Conservation (phyloP, 92 coral and sea anemone genomes). For the Heliopora coerulea region DNA sequence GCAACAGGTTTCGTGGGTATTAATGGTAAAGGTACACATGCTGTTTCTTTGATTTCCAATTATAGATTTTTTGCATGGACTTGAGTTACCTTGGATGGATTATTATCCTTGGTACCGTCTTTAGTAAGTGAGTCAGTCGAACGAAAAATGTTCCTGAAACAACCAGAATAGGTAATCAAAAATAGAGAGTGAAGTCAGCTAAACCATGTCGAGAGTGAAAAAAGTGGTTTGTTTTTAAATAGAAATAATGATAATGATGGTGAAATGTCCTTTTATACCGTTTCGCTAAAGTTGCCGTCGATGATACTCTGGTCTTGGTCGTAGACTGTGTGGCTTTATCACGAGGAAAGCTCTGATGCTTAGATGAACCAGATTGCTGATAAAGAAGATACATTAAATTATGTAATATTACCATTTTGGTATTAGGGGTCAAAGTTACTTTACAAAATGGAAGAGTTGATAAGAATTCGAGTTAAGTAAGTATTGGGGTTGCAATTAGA, state of each 20-base stretch:
- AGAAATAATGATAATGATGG: no score
- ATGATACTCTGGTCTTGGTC: neutral
- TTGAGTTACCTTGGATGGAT: no score
- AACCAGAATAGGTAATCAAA: neutral
- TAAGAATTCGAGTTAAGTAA: no score
- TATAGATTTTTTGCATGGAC: neutral
- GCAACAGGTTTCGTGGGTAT: no score
- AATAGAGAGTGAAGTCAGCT: no score
- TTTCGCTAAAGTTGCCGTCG: conserved; percentile 12
- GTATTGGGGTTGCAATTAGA: no score
- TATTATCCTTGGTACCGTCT: conserved; percentile 2
- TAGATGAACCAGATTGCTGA: neutral
- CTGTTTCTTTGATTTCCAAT: no score
- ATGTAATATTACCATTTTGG: no score
- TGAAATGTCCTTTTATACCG: conserved; percentile 22
- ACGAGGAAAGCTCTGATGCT: conserved; percentile 34
- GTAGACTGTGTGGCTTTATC: neutral
- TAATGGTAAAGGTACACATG: no score
- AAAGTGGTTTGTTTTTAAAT: no score
- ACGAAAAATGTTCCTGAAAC: conserved; percentile 24
- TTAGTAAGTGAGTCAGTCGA: conserved; percentile 27
- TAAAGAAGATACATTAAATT: neutral
- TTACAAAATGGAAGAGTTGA: no score
- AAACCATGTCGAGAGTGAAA: neutral
- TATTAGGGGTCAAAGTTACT: no score